Base-by-base conservation (phyloP, 1,140 invertebrate species). In the Galleria mellonella region DNA sequence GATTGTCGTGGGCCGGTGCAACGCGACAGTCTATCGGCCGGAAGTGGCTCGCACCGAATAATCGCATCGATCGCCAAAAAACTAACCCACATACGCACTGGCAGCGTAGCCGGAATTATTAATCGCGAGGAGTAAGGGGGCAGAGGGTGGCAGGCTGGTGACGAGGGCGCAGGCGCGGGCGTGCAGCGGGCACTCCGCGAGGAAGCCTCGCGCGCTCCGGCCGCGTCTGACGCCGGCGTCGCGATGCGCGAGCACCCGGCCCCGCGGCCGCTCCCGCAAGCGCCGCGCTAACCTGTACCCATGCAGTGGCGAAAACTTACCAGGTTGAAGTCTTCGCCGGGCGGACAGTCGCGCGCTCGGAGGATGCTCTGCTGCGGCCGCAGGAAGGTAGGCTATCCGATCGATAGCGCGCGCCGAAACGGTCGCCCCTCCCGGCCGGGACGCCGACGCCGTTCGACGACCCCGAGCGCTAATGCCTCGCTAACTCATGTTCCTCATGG, bases 341-440 rank as follows among this genome's bases (percentile, higher is more conserved):
- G 79, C 74, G 90, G 90, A 89, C 89, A 90, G 87, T 91, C 91
- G 88, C 91, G 91, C 88, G 90, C 90, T 89, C 90, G 90, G 90
- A 91, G 89, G 89, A 94, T 94, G 92, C 92, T 93, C 89, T 94
- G 92, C 90, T 93, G 92, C 91, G 92, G 92, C 89, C 91, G 92
- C 87, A 92, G 92, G 89, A 93, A 93, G 92, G 92, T 93, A 84
- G 66, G 73, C 67, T 62, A 68, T 63, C 44, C 72, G 76, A 81
- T 81, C 74, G 76, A 78, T 81, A 78, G 61, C 72, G 72, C 72
- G 77, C 74, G 79, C 76, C 73, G 68, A 74, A 76, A 78, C 72
- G 61, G 66, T 64, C 73, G 74, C 72, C 79, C 79, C 74, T 76
- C 79, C 72, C 79, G 71, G 67, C 70, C 67, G 72, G 72, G 65